phyloP scores from a whole-genome alignment of 2,797 vertebrate genomes.

The Anguilla obscura region DNA sequence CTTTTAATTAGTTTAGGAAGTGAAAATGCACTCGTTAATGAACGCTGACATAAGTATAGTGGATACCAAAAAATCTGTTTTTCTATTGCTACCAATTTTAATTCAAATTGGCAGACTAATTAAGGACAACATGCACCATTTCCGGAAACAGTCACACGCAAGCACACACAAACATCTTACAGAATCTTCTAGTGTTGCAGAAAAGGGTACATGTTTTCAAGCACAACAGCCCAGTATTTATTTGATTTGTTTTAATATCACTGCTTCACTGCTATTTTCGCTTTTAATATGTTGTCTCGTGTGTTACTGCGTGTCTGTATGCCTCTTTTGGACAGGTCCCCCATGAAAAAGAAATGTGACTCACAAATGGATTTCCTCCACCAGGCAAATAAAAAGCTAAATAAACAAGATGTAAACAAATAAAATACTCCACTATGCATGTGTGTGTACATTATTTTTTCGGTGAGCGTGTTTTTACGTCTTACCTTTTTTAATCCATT shows the following conservation, averaged over 20 bases:
- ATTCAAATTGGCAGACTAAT: not conserved
- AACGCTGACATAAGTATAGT: constrained; percentile 26
- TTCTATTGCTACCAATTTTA: not conserved
- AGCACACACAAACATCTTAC: not conserved
- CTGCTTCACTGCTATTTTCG: not conserved
- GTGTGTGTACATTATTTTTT: not conserved
- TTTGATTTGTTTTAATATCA: not conserved
- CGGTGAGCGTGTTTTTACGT: not conserved
- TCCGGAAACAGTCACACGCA: not conserved
- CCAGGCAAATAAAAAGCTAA: not conserved
- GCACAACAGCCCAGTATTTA: not conserved
- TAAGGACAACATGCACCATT: not conserved
- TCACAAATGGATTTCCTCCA: not conserved
- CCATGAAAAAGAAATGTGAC: not conserved
- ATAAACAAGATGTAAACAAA: not conserved
- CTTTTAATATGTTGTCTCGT: not conserved
- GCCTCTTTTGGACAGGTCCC: not conserved
- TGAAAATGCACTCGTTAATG: constrained; percentile 24
- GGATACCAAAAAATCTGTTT: constrained; percentile 4
- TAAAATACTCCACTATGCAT: not conserved
- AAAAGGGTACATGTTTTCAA: not conserved
- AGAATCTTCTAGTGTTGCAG: not conserved
- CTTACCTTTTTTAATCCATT: not conserved
- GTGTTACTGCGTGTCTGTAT: not conserved
- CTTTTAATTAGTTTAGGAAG: constrained; percentile 41